phyloP scores from a whole-genome alignment of 2,888 invertebrate species.

The Eupithecia centaureata region DNA sequence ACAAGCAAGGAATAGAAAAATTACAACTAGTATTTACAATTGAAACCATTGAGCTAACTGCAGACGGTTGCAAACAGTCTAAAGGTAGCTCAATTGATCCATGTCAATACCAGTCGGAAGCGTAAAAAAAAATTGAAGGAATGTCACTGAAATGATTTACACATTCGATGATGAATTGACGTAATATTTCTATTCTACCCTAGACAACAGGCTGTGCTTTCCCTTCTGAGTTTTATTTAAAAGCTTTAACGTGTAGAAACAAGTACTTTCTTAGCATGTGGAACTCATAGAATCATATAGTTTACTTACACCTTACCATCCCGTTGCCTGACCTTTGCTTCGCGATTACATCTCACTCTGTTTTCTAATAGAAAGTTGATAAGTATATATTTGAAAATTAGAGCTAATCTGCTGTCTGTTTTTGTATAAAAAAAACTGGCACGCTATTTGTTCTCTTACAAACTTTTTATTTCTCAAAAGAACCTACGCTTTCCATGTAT shows the following conservation, averaged over 20 bases:
- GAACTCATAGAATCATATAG: neutral
- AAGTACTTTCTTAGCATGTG: neutral
- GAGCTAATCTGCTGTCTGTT: constrained; percentile 14
- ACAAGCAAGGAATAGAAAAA: too few species aligned
- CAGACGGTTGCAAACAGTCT: too few species aligned
- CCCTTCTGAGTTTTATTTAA: neutral
- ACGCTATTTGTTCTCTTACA: neutral
- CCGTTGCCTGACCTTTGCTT: constrained; percentile 39
- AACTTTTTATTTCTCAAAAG: neutral
- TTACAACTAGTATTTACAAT: too few species aligned
- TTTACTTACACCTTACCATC: constrained; percentile 21
- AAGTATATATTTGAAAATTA: constrained; percentile 26
- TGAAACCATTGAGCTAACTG: too few species aligned
- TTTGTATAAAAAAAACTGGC: neutral
- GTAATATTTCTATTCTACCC: too few species aligned
- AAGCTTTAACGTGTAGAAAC: neutral
- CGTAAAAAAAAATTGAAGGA: too few species aligned
- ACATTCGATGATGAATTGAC: too few species aligned
- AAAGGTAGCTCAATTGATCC: too few species aligned
- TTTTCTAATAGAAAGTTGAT: constrained; percentile 45
- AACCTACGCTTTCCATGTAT: too few species aligned
- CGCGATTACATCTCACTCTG: constrained; percentile 38
- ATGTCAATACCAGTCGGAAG: too few species aligned
- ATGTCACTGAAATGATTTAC: too few species aligned
- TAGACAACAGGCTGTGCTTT: too few species aligned